Evolutionary conservation across 2,797 vertebrate genomes (phyloP).

Genomic region (Lagorchestes hirsutus): DNA sequence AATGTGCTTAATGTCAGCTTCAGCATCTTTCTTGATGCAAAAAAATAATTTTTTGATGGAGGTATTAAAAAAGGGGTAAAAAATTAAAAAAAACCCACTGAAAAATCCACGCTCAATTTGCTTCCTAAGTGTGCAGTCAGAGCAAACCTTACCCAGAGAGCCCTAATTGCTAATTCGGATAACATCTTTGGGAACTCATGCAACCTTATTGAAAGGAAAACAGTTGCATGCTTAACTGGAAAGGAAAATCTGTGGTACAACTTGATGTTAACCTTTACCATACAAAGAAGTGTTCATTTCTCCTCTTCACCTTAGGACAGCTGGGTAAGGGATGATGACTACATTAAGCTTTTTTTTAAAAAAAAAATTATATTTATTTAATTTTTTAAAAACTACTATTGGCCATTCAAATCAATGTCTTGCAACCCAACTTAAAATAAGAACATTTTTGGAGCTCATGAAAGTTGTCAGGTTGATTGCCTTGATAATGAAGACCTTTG

Average conservation of each 20-base stretch:
- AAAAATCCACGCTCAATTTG: background rate
- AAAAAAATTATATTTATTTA: background rate
- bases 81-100: background rate
- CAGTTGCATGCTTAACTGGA: constrained; percentile 42
- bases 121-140: constrained; percentile 42
- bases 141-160: constrained; percentile 42
- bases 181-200: constrained; percentile 44
- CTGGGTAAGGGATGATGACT: background rate
- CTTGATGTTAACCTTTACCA: constrained; percentile 36
- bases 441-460: background rate
- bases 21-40: constrained; percentile 27
- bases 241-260: constrained; percentile 33
- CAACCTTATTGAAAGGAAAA: constrained; percentile 28
- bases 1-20: constrained; percentile 60
- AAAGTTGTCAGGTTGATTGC: background rate
- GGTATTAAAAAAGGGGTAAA: constrained; percentile 27
- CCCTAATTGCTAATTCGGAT: constrained; percentile 62
- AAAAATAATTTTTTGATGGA: constrained; percentile 4
- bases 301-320: background rate
- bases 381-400: background rate
- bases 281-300: constrained; percentile 9
- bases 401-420: background rate
- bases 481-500: background rate
- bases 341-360: background rate
- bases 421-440: background rate